Conservation (phyloP, 2,113 vertebrate species). For the Gymnobelideus leadbeateri region DNA sequence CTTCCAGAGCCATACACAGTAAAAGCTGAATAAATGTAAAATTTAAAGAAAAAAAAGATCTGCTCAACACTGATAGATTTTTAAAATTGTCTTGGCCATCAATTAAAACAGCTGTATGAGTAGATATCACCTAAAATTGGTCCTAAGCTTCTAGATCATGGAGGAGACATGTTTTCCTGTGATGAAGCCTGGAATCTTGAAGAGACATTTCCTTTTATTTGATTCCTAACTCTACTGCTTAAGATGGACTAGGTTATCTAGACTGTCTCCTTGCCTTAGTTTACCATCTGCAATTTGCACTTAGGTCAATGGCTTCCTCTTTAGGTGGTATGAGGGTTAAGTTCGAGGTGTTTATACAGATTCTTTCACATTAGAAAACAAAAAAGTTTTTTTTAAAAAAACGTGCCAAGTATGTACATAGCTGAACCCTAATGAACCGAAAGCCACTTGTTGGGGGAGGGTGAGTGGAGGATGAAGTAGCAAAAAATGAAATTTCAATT, state of each 20-base stretch:
- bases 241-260: not conserved
- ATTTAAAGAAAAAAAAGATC: too few relatives aligned
- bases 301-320: not conserved
- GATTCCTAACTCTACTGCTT: not conserved
- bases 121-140: not conserved
- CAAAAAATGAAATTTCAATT: not conserved
- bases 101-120: not conserved
- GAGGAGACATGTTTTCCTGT: not conserved
- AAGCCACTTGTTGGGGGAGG: not conserved
- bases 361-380: too few relatives aligned
- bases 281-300: not conserved
- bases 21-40: not conserved
- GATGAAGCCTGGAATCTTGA: not conserved
- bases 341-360: too few relatives aligned
- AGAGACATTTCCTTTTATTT: not conserved
- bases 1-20: not conserved
- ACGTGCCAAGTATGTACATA: not conserved
- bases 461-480: not conserved
- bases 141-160: not conserved
- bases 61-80: too few relatives aligned
- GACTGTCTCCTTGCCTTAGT: not conserved
- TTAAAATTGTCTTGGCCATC: not conserved
- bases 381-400: not conserved
- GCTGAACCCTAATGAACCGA: not conserved
- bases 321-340: not conserved